Conservation (phyloP, 2,888 invertebrate species). For the Meiosimyza decipiens region DNA sequence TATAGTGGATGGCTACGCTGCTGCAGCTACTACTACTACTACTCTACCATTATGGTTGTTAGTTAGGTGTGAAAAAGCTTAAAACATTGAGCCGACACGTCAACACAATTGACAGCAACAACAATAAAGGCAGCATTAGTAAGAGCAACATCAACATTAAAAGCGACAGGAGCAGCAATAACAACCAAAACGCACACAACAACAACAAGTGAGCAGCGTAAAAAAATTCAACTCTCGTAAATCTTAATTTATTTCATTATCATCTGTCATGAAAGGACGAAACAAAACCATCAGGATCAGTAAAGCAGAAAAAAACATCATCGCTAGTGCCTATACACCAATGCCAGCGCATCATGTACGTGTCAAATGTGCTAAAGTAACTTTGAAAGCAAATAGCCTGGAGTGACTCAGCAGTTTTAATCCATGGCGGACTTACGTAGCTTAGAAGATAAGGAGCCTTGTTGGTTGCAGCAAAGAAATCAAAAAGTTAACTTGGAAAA, state of each 20-base stretch:
- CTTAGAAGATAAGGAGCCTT: no score
- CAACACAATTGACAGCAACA: neutral
- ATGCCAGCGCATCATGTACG: neutral
- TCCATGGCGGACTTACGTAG: no score
- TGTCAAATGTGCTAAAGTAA: no score
- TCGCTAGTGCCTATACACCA: neutral
- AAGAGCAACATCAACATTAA: neutral
- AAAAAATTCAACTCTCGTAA: constrained; percentile 8
- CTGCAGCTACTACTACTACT: neutral
- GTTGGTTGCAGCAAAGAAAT: no score
- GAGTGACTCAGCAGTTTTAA: no score
- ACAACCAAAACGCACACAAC: neutral
- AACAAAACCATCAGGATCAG: constrained; percentile 22
- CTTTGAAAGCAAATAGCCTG: no score
- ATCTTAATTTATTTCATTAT: constrained; percentile 30
- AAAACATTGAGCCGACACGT: no score
- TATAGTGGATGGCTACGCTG: neutral
- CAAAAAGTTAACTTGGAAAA: no score
- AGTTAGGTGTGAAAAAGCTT: constrained; percentile 5
- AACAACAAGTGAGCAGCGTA: neutral
- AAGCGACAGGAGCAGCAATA: no score
- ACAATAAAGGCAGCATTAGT: constrained; percentile 3
- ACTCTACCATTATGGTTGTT: neutral
- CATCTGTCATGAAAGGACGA: constrained; percentile 24
- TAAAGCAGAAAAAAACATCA: neutral